Evolutionary conservation across 2,113 vertebrate species (phyloP), one percentile per base, ranked within the genome.

Genomic region (Romanogobio albipinnatus): DNA sequence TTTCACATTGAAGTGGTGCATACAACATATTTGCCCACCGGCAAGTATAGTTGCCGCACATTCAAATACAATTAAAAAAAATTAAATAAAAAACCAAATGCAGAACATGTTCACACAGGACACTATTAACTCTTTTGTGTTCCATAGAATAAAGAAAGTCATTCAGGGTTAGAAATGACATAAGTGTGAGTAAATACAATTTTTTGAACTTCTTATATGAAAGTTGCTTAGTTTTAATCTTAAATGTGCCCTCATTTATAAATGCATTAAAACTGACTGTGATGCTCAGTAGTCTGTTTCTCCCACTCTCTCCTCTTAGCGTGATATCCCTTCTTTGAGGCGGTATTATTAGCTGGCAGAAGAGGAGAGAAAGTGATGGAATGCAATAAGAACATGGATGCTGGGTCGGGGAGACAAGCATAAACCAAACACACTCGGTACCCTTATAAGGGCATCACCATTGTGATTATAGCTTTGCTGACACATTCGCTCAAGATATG

Each of bases 401-500:
- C 80, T 70, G 59, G 61, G 53, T 84, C 58, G 51, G 33, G 71
- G 77, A 83, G 86, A 82, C 56, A 70, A 82, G 53, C 62, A 84
- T 81, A 83, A 84, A 76, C 75, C 26, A 36, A 92, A 43, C 77
- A 86, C 85, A 85, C 79, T 75, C 53, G n/a, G 76, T 76, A 51
- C 85, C 92, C 91, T 89, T 92, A 91, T 89, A 93, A 89, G 92
- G 93, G 77, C 81, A 91, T 76, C 22, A 66, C 84, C 70, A 91
- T 82, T 22, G 81, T 84, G 87, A 88, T 89, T 91, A 85, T 3
- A 59, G 51, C 59, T 83, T 86, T 84, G 84, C 88, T 88, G 86
- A 81, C 81, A 85, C 33, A 77, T 84, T 78, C 81, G 58, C 59
- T 58, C 26, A 59, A 82, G 79, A 87, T 76, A 82, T 76, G 68